phyloP scores from a whole-genome alignment of 1,140 invertebrate genomes.

The Palaemon carinicauda region DNA sequence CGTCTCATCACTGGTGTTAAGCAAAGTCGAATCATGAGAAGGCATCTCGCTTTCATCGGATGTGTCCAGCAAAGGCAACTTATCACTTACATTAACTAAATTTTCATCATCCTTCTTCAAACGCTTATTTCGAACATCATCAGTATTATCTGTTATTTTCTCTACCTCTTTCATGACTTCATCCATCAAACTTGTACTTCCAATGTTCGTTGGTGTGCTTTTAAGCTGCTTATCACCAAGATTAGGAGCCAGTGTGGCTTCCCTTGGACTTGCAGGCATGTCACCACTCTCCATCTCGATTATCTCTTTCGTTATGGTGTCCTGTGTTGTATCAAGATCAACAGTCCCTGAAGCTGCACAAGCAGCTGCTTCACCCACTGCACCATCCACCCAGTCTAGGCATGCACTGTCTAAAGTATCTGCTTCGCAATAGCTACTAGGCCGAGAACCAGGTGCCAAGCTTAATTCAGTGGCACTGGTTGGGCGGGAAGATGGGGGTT shows the following conservation, averaged over 20 bases:
- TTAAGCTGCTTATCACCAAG: not conserved
- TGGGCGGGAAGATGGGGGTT: constrained; percentile 7
- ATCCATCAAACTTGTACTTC: constrained; percentile 40
- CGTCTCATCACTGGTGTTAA: constrained; percentile 13
- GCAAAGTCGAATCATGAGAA: not conserved
- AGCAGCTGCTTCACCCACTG: not conserved
- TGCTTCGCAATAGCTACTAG: constrained; percentile 34
- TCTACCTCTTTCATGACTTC: constrained; percentile 60
- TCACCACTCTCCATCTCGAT: not conserved
- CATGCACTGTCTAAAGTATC: constrained; percentile 21
- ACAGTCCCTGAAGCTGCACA: not conserved
- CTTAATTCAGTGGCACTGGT: not conserved
- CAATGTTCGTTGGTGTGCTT: constrained; percentile 18
- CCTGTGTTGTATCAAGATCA: not conserved
- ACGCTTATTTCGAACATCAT: constrained; percentile 27
- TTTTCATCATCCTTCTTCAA: not conserved
- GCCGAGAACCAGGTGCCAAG: not conserved
- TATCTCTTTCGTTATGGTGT: constrained; percentile 1
- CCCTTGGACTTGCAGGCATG: not conserved
- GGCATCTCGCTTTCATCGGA: not conserved
- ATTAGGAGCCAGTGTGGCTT: not conserved
- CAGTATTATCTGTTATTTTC: constrained; percentile 49
- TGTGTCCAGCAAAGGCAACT: not conserved
- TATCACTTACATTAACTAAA: not conserved
- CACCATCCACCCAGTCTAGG: constrained; percentile 5